Evolutionary conservation across 2,888 invertebrate genomes (phyloP), one percentile per base, ranked within the genome.

Genomic region (Eupeodes latifasciatus): DNA sequence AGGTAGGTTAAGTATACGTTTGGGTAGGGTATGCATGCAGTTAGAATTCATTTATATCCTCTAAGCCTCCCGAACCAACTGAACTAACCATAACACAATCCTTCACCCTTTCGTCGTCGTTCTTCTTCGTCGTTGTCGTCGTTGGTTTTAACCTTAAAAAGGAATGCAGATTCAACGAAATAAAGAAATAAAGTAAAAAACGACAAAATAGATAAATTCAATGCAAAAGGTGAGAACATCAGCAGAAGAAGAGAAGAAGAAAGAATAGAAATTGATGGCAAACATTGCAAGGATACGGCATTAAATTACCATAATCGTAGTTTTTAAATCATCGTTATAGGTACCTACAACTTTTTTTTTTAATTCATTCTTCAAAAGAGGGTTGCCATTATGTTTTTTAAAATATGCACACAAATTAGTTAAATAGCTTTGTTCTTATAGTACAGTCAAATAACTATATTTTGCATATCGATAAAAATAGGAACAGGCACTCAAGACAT

Each of bases 321-420:
- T 87, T 87, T 83, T 88, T 88, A 88, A 88, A 88, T 88, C 88
- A 88, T 88, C 88, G 84, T 80, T 80, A 76, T 87, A n/a, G n/a
- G n/a, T n/a, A 27, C 27, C 27, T 27, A 59, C 72, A 59, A 81
- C 79, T 79, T 79, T 86, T 64, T 82, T 57, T 51, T 40, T 62
- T 11, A 1, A n/a, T 16, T n/a, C 76, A 36, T 34, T 14, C 59
- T 36, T 36, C 40, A 40, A 5, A n/a, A 34, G 14, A 36, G 59
- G 7, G 59, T 61, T 61, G 2, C 36, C 59, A 11, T 10, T 4
- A 1, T 5, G 5, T 40, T 5, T 9, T 40, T 40, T 40, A 4
- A 27, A 40, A 7, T 40, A 40, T 9, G 19, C 27, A 27, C 27
- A 27, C 27, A 27, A 27, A 27, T 27, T 2, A 27, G 27, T 27